Evolutionary conservation across 2,113 vertebrate genomes (phyloP), one percentile per base, ranked within the genome.

Genomic region (Macrotus californicus): DNA sequence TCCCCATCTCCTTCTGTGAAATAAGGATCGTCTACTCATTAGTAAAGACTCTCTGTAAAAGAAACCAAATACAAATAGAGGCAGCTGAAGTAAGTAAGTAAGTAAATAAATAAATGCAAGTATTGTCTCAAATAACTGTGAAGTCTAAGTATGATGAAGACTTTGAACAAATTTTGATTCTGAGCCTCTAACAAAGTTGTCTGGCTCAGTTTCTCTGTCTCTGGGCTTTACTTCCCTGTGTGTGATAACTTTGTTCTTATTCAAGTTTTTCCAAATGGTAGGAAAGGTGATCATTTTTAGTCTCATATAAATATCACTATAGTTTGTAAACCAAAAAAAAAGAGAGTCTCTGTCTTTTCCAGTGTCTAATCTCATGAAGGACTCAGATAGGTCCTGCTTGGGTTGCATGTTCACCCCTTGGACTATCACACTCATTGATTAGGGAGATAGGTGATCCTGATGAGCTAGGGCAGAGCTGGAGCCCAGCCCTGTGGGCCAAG

Each of bases 281-380:
- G 18, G 29, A 70, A 70, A 73, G 41, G 50, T n/a, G 48, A 13
- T 13, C 69, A 29, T 14, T 48, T 24, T 41, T 9, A 69, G 22
- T 4, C 52, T 93, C 14, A 36, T 18, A 29, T 61, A 41, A 56
- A 29, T 87, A 87, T 77, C 88, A n/a, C 43, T 24, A 26, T 11
- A 92, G 48, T 11, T 91, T 50, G 69, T 13, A 39, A 87, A 87
- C 36, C 56, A 79, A 94, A 67, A 69, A 69, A 4, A 79, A 59
- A 86, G 50, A 64, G n/a, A 76, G 1, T 15, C 13, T 70, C 12
- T 79, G 11, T 75, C 6, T 54, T 64, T 64, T 13, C 16, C 10
- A 16, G 3, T 46, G 12, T 81, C 26, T 66, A 19, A 96, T 31
- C 64, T 69, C 48, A 54, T 36, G 22, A 91, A 67, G 4, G 13